Conservation (phyloP, 2,113 vertebrate genomes). For the Bolborhynchus lineola region DNA sequence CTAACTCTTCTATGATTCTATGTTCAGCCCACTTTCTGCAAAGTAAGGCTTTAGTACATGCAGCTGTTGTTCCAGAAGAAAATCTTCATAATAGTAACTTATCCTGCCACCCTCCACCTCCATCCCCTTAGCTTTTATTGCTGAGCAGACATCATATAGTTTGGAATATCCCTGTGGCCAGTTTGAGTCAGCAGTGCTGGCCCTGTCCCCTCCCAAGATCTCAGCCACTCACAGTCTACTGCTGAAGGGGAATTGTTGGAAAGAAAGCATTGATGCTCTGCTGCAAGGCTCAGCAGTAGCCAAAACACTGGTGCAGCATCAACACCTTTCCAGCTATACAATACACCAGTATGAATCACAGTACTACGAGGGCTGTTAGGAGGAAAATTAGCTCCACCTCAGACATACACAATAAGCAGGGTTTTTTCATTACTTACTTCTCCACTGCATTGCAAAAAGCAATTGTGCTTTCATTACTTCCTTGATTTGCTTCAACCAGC, state of each 20-base stretch:
- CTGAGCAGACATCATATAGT: not conserved
- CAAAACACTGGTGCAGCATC: not conserved
- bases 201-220: not conserved
- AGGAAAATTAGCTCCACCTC: not conserved
- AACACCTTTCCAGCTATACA: not conserved
- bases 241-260: not conserved
- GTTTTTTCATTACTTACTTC: slow-evolving; percentile 61
- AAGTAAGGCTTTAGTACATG: not conserved
- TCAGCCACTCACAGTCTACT: not conserved
- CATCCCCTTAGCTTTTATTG: not conserved
- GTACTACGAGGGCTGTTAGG: not conserved
- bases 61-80: not conserved
- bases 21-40: not conserved
- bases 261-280: not conserved
- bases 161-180: not conserved
- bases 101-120: not conserved
- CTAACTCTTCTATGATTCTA: not conserved
- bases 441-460: slow-evolving; percentile 64
- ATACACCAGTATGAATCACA: not conserved
- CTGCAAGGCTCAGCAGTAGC: not conserved
- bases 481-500: slow-evolving; percentile 51
- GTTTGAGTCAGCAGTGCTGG: not conserved
- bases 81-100: not conserved
- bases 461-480: slow-evolving; percentile 24
- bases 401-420: not conserved